phyloP scores from a whole-genome alignment of 2,888 invertebrate genomes.

The Geophilus truncorum region DNA sequence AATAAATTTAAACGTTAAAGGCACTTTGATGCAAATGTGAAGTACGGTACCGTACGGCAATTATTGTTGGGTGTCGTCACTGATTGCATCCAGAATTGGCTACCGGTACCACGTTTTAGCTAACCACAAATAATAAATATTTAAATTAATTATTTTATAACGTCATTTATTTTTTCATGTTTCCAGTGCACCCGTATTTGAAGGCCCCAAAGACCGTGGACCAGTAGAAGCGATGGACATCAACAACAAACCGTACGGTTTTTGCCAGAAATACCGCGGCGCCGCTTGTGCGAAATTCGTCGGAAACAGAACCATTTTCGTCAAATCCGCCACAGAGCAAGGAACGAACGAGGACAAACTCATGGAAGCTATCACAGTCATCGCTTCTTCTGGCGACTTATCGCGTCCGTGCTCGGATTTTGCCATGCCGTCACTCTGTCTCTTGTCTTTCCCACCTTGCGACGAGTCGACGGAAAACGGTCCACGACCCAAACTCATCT shows the following conservation, averaged over 20 bases:
- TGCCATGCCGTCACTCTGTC: conserved; percentile 85
- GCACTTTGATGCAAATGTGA: too few relatives aligned
- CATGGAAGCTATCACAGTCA: conserved; percentile 74
- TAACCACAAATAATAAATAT: too few relatives aligned
- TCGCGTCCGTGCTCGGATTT: conserved; percentile 78
- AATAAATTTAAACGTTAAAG: too few relatives aligned
- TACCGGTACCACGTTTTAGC: too few relatives aligned
- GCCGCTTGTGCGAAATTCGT: conserved; percentile 72
- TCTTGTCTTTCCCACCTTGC: conserved; percentile 86
- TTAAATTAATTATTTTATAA: too few relatives aligned
- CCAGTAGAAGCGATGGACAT: too few relatives aligned
- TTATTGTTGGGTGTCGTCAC: too few relatives aligned
- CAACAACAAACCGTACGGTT: conserved; percentile 42
- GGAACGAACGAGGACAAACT: conserved; percentile 74
- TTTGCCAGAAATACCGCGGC: conserved; percentile 71
- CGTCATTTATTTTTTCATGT: neutral
- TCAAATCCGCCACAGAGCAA: conserved; percentile 74
- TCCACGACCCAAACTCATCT: conserved; percentile 63
- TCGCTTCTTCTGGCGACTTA: conserved; percentile 76
- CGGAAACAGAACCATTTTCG: conserved; percentile 75
- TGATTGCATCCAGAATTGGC: too few relatives aligned
- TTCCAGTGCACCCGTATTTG: conserved; percentile 29
- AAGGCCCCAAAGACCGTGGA: conserved; percentile 25
- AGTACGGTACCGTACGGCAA: too few relatives aligned
- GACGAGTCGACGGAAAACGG: conserved; percentile 52